Percentiles rank a stretch among this genome's conserved stretches.
Evolutionary conservation across 2,113 vertebrate genomes (phyloP).

Genomic region (Pygoscelis antarcticus): DNA sequence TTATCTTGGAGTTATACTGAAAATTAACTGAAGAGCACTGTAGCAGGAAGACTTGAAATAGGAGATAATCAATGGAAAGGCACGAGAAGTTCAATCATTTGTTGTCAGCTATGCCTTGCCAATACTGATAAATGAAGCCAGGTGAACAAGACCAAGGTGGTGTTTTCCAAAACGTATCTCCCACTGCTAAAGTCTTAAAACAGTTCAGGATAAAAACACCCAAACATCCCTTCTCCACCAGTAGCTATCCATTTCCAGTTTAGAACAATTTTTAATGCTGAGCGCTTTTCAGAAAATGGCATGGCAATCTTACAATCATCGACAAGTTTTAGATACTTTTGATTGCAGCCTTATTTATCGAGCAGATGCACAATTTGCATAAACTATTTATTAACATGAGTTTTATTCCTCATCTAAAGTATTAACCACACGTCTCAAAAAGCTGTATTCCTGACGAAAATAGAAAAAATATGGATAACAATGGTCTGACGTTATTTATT

Average conservation of each 20-base stretch:
- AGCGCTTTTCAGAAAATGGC: background rate
- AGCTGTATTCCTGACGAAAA: background rate
- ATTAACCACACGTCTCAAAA: background rate
- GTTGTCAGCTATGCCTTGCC: background rate
- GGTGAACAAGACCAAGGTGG: background rate
- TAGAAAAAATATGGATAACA: fast-evolving
- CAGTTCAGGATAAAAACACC: background rate
- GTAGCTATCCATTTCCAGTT: background rate
- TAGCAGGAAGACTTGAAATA: background rate
- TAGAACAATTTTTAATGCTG: background rate
- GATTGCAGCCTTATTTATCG: background rate
- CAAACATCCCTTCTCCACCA: background rate
- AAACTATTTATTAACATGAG: background rate
- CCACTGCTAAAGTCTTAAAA: background rate
- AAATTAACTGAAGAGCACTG: background rate
- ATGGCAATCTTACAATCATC: background rate
- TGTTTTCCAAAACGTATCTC: background rate
- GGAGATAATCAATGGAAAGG: background rate
- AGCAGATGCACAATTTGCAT: background rate
- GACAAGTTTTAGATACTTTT: background rate
- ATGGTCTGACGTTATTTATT: background rate
- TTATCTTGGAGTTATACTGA: background rate
- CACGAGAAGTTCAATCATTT: background rate
- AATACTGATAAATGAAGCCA: background rate
- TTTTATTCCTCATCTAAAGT: background rate